These are phyloP conservation scores for Rhinoderma darwinii DNA, from an alignment of 2,113 vertebrate species.

Conservation along the genomic window DNA sequence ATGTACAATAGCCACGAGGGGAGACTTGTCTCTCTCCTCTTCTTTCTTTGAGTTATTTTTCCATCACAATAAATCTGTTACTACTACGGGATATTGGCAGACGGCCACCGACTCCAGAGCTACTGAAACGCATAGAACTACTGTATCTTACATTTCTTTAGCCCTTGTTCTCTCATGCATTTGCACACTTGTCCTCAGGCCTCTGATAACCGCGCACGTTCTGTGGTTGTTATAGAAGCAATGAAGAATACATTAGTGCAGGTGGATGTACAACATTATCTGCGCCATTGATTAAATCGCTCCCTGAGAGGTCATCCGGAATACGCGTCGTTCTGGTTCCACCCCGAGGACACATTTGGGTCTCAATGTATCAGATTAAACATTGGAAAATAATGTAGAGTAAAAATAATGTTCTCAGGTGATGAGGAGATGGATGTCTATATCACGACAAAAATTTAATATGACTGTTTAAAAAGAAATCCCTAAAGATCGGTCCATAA, in stretches of 20 bases:
- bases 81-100: neutral
- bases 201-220: neutral
- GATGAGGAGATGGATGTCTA: neutral
- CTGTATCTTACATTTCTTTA: neutral
- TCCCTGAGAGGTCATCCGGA: neutral
- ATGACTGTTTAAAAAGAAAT: neutral
- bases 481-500: neutral
- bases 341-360: neutral
- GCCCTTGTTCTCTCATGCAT: neutral
- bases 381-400: neutral
- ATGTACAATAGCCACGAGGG: neutral
- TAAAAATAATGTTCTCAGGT: neutral
- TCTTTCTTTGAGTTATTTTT: neutral
- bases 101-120: neutral
- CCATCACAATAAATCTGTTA: neutral
- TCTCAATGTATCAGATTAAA: neutral
- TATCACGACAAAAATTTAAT: too few species aligned
- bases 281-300: neutral
- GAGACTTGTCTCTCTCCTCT: neutral
- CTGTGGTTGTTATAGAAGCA: neutral
- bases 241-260: neutral
- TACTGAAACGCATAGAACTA: neutral
- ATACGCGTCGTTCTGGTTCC: neutral
- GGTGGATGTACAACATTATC: neutral
- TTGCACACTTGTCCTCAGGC: neutral